Evolutionary conservation across 2,888 invertebrate genomes (phyloP), one percentile per base, ranked within the genome.

Genomic region (Caenorhabditis sp.): DNA sequence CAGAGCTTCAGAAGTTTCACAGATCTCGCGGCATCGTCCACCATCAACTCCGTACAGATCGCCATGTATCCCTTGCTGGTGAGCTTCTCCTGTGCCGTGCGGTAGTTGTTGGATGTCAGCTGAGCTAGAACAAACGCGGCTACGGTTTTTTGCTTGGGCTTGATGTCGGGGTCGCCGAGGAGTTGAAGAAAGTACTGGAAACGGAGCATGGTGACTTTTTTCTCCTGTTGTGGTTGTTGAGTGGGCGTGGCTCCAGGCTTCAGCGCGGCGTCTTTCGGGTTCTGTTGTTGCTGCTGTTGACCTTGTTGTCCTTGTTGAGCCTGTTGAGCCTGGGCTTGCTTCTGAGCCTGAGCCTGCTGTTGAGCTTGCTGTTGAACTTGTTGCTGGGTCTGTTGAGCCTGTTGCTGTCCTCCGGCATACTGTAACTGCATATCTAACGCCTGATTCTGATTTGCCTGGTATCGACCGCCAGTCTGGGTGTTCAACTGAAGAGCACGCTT

Each of bases 41-140:
- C 94, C 86, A 98, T 94, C 93, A 97, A 96, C 92, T 97, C 97
- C 90, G 98, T 94, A 93, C 98, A 98, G 82, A 96, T 95, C 19
- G 97, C 96, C 56, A 98, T 95, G 92, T 97, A 94, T 73, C 89
- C 90, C 19, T 84, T 96, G 93, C 97, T 95, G 82, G 96, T 93
- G 0, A 97, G 96, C 14, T 96, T 96, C 91, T 96, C 96, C 93
- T 94, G 92, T 3, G 92, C 92, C 19, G 84, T 66, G 49, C 88
- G 89, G 80, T 79, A 90, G 56, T 96, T 96, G 92, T 96, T 95
- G 92, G 96, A 95, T 38, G 98, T 97, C 85, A 98, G 96, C 91
- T 96, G 96, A 1, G 98, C 96, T 86, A 99, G 93, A 22, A 98
- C 96, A 93, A 97, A 99, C 26, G 97, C 97, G 5, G 98, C 96